Base-by-base conservation (phyloP, 1,140 invertebrate genomes). In the Drosophila pandora region DNA sequence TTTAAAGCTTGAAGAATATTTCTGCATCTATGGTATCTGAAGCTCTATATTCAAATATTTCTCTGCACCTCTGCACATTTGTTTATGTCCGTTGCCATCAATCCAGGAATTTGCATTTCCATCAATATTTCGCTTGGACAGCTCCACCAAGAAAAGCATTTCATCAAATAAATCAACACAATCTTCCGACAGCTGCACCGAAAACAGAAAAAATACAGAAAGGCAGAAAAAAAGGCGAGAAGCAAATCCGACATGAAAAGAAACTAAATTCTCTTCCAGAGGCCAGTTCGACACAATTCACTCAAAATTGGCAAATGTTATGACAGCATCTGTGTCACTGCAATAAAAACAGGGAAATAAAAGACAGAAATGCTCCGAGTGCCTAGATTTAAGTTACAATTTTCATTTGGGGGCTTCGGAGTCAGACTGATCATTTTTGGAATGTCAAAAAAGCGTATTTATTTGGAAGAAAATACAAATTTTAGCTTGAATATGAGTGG, bases 101-200 rank as follows among this genome's bases (percentile, higher is more conserved):
- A 52, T 61, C 56, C 34, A 13, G 37, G 10, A 39, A 63, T 75
- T 75, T 75, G 70, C 61, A 75, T 75, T 65, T 64, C 55, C 49
- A 75, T 64, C 60, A 65, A 70, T 58, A 56, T 70, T 69, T 57
- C 48, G 53, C 64, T 70, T 69, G 67, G 50, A 45, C 55, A 17
- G 49, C 58, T 62, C 41, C 21, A 50, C 50, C 8, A 41, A 59
- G 32, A 23, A 50, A 52, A 60, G 74, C 58, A 59, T 60, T 82
- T 67, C 45, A 67, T 45, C 34, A 61, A 70, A 84, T 76, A 79
- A 83, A 83, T 84, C 80, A 79, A 72, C 62, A 59, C 37, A 84
- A 61, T 62, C 65, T 45, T 47, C 54, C 61, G 76, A 76, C 76
- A 79, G 70, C 73, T 83, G 79, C 69, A 78, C 54, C 34, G 37